Base-by-base conservation (phyloP, 2,113 vertebrate species). In the Peromyscus polionotus region DNA sequence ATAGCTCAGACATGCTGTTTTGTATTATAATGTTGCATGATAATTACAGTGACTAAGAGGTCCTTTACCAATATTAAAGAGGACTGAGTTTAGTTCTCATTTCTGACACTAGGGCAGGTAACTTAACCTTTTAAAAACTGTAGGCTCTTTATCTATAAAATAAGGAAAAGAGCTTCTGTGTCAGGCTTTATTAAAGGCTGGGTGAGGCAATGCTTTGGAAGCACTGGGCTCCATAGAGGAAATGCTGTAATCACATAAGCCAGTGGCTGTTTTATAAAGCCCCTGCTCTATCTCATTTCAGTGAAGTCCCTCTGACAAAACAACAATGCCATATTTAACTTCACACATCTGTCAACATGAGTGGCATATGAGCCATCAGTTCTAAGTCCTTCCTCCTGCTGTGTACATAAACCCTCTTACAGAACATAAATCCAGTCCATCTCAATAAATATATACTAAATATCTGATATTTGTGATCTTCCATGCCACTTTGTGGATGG, bases 61-160 rank as follows among this genome's bases (percentile, higher is more conserved):
- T 12, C 31, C 8, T 63, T 85, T 65, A 45, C n/a, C n/a, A 51
- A 16, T 54, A 19, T 68, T 68, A 76, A 57, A 77, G n/a, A 86
- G 2, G n/a, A 90, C 77, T 95, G 72, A 73, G 51, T 87, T 96
- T 14, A 67, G 39, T 72, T 92, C 19, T 48, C 70, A 86, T 80
- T 84, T 95, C 75, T 89, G 83, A 68, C 59, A 2, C 39, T 72
- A 85, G 48, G n/a, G 57, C 33, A 77, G 57, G 20, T 42, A 12
- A 61, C n/a, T 85, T 65, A 45, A 33, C 31, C 31, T 79, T 48
- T 91, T 76, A 79, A 87, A 90, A 90, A 83, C n/a, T 48, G 7
- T 22, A 68, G 24, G 3, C 19, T 39, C 24, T 88, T 91, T 39
- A 33, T 85, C 61, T 91, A 14, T 73, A 75, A 92, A 88, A 84